Evolutionary conservation across 2,797 vertebrate genomes (phyloP).

Genomic region (Dipus sagitta): DNA sequence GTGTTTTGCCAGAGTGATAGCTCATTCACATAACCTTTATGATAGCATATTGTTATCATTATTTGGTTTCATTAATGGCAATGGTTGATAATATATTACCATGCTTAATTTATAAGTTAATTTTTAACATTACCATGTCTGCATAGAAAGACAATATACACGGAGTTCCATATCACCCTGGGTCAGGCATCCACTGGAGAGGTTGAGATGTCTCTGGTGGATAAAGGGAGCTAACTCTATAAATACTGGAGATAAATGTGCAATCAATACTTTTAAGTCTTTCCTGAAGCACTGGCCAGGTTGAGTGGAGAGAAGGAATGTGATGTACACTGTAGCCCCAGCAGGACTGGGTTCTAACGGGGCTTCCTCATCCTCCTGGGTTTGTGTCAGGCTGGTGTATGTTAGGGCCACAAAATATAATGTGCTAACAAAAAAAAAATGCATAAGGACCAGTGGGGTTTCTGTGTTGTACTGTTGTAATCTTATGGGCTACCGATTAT

Average conservation of each 20-base stretch:
- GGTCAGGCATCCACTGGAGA: not conserved
- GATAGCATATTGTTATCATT: not conserved
- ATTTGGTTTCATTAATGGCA: not conserved
- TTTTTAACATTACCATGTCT: not conserved
- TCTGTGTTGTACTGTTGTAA: not conserved
- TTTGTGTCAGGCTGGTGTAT: not conserved
- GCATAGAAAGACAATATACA: not conserved
- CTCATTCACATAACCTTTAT: not conserved
- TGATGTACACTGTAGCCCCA: accelerated
- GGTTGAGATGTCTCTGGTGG: not conserved
- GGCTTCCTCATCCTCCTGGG: not conserved
- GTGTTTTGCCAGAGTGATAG: not conserved
- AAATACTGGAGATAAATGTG: not conserved
- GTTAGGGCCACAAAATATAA: not conserved
- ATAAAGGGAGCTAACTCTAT: not conserved
- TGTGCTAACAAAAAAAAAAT: not conserved
- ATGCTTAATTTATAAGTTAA: not conserved
- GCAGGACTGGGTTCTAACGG: too few species aligned
- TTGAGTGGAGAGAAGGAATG: not conserved
- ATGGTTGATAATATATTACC: not conserved
- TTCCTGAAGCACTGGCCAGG: not conserved
- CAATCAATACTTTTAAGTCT: not conserved
- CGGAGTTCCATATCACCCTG: too few species aligned
- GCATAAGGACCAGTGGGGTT: not conserved
- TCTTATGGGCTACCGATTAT: not conserved